Percentiles rank a stretch among this genome's conserved stretches.
These are phyloP conservation scores for Ictalurus punctatus DNA, from an alignment of 2,113 vertebrate genomes.

Conservation along the genomic window DNA sequence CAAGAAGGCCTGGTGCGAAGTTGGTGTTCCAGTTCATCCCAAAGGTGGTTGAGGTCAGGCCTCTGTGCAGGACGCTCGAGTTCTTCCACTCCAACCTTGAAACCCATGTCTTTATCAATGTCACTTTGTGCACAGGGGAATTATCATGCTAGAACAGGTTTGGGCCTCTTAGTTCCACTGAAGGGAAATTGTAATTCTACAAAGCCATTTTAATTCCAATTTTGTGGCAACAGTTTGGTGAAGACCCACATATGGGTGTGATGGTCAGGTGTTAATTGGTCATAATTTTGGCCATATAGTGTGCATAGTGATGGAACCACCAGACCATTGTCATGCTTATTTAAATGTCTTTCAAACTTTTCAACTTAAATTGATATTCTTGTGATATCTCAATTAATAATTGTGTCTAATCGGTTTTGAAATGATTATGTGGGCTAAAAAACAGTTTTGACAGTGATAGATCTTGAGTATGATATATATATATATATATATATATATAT, in stretches of 20 bases:
- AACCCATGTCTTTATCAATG: no score
- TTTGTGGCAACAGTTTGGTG: not conserved
- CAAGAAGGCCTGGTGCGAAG: no score
- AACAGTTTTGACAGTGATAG: not conserved
- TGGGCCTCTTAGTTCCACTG: no score
- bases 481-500: no score
- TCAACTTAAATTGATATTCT: not conserved
- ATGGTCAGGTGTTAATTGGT: not conserved
- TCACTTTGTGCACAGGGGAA: no score
- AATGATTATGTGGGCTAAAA: not conserved
- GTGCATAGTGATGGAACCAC: not conserved
- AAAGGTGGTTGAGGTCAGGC: no score
- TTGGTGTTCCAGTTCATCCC: no score
- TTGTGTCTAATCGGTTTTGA: not conserved
- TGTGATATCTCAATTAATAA: not conserved
- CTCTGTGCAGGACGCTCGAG: no score
- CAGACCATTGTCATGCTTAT: not conserved
- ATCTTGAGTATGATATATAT: not conserved
- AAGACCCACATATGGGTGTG: not conserved
- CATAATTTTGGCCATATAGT: not conserved
- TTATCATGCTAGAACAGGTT: no score
- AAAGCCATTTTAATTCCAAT: not conserved
- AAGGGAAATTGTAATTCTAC: no score
- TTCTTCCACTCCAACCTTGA: no score
- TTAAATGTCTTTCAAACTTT: not conserved